Conservation (phyloP, 2,888 invertebrate species). For the Spisula subtruncata region DNA sequence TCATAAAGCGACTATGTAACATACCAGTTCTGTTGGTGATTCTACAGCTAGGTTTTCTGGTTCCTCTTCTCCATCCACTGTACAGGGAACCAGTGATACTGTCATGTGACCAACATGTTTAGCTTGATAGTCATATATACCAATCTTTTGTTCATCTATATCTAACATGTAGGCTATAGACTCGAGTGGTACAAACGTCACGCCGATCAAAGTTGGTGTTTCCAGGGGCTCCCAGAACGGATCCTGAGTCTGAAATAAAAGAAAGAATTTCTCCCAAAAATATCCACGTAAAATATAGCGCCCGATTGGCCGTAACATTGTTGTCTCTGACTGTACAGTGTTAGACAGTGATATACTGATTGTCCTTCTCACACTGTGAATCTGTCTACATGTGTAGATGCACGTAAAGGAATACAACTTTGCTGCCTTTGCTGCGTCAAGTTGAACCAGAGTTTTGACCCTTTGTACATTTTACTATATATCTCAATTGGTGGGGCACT, state of each 20-base stretch:
- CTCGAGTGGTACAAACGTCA: slow-evolving; percentile 59
- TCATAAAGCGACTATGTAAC: not conserved
- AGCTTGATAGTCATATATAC: slow-evolving; percentile 65
- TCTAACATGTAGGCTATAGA: slow-evolving; percentile 66
- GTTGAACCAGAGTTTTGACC: too few species aligned
- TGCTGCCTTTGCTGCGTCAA: too few species aligned
- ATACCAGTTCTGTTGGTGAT: slow-evolving; percentile 61
- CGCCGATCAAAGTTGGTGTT: slow-evolving; percentile 63
- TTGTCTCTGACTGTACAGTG: too few species aligned
- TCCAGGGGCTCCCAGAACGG: slow-evolving; percentile 69
- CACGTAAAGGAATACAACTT: too few species aligned
- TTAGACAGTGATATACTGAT: too few species aligned
- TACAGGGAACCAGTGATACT: slow-evolving; percentile 60
- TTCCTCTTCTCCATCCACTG: slow-evolving; percentile 41
- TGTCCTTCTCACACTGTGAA: too few species aligned
- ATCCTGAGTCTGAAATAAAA: slow-evolving; percentile 53
- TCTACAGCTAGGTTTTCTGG: slow-evolving; percentile 59
- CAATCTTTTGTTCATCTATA: slow-evolving; percentile 62
- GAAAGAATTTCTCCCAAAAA: too few species aligned
- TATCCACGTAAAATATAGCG: too few species aligned
- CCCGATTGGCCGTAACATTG: too few species aligned
- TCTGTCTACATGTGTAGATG: too few species aligned
- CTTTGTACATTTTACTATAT: too few species aligned
- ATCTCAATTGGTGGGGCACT: too few species aligned
- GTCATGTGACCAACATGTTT: slow-evolving; percentile 55